phyloP scores from a whole-genome alignment of 2,888 invertebrate species.

The Papilio protenor region DNA sequence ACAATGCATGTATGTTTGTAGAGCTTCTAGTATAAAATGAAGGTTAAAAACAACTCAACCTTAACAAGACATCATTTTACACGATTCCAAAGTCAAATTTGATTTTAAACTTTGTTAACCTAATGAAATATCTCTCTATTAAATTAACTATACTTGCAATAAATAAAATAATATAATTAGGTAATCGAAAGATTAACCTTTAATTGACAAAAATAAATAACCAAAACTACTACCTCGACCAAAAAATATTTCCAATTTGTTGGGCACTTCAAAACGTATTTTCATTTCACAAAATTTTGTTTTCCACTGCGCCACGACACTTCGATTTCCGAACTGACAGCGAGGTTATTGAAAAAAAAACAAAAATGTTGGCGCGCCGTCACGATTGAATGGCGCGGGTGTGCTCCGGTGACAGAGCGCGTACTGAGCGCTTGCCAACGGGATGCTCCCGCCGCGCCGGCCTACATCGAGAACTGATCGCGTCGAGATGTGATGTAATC shows the following conservation, averaged over 20 bases:
- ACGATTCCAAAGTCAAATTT: neutral
- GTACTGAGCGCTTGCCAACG: constrained; percentile 71
- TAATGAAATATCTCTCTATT: neutral
- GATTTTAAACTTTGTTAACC: neutral
- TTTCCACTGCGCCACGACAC: constrained; percentile 44
- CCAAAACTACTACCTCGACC: constrained; percentile 68
- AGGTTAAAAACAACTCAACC: constrained; percentile 25
- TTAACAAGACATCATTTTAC: constrained; percentile 17
- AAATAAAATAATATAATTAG: neutral
- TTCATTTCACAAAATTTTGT: constrained; percentile 69
- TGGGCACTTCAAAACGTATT: constrained; percentile 81
- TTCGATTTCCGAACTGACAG: constrained; percentile 53
- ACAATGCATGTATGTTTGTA: constrained; percentile 1
- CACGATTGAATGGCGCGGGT: constrained; percentile 66
- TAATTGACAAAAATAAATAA: neutral
- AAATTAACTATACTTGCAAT: too few species aligned
- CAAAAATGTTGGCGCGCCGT: constrained; percentile 56
- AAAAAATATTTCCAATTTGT: constrained; percentile 81
- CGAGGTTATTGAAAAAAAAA: constrained; percentile 51
- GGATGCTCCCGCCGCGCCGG: constrained; percentile 80
- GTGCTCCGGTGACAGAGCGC: constrained; percentile 71
- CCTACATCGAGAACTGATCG: constrained; percentile 66
- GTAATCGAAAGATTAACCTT: neutral
- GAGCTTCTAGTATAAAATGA: constrained; percentile 28
- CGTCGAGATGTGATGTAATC: constrained; percentile 76